These are phyloP conservation scores for Zaprionus taronus DNA, from an alignment of 1,140 invertebrate species.

Conservation along the genomic window DNA sequence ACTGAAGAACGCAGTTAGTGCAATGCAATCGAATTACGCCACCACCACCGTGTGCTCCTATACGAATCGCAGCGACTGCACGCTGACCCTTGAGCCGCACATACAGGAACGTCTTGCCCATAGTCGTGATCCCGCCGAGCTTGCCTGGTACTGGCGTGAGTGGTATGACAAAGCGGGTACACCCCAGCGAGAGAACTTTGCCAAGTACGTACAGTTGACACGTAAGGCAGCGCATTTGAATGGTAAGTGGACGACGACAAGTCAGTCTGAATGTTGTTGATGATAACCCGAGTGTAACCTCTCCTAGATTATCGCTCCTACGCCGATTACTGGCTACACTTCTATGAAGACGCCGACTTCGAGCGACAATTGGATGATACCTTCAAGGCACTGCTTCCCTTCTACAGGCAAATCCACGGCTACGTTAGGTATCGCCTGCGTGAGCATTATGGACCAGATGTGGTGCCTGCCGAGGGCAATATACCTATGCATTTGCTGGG, in stretches of 20 bases:
- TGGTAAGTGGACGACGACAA: conserved; percentile 87
- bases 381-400: conserved; percentile 86
- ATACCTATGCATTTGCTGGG: conserved; percentile 84
- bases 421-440: conserved; percentile 87
- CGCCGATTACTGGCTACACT: conserved; percentile 85
- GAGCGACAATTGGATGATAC: conserved; percentile 84
- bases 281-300: conserved; percentile 33
- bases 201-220: conserved; percentile 89
- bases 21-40: conserved; percentile 92
- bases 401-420: conserved; percentile 88
- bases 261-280: background rate
- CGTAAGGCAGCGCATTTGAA: conserved; percentile 92
- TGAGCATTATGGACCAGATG: conserved; percentile 84
- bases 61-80: conserved; percentile 89
- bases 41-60: conserved; percentile 91
- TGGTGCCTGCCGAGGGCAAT: conserved; percentile 73
- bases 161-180: conserved; percentile 91
- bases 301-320: conserved; percentile 68
- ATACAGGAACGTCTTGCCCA: conserved; percentile 88
- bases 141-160: conserved; percentile 90
- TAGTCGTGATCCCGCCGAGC: conserved; percentile 89
- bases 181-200: conserved; percentile 88
- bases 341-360: conserved; percentile 86
- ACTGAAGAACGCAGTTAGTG: conserved; percentile 88
- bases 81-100: conserved; percentile 92